These are phyloP conservation scores for Eupithecia subfuscata DNA, from an alignment of 2,888 invertebrate species.

Conservation along the genomic window DNA sequence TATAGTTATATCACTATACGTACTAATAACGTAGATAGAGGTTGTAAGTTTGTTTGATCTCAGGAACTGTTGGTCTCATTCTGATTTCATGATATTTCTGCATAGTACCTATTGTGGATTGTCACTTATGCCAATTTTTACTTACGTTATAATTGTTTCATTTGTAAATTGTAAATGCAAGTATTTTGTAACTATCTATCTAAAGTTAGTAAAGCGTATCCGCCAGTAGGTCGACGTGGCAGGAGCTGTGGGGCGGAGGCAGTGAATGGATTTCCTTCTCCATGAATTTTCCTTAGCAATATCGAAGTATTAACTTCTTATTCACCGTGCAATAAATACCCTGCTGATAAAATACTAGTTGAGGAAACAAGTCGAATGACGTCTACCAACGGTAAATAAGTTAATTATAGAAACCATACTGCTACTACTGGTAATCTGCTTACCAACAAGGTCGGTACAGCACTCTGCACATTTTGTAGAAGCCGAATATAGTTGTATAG, in stretches of 20 bases:
- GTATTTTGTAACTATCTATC: no score
- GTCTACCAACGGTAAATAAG: slow-evolving; percentile 31
- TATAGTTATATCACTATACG: not conserved
- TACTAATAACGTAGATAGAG: not conserved
- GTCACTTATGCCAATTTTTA: no score
- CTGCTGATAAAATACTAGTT: slow-evolving; percentile 16
- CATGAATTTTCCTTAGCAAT: not conserved
- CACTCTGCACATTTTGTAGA: not conserved
- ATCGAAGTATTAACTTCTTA: not conserved
- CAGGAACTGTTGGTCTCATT: not conserved
- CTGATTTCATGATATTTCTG: no score
- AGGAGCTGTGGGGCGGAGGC: not conserved
- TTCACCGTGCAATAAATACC: not conserved
- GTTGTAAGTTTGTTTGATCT: not conserved
- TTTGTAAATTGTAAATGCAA: no score
- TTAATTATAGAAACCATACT: slow-evolving; percentile 32
- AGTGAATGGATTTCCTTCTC: not conserved
- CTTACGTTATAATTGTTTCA: no score
- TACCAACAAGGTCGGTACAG: slow-evolving; percentile 4
- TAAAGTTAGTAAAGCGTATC: no score
- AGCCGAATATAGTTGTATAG: not conserved
- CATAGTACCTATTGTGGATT: no score
- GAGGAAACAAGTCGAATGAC: slow-evolving; percentile 32
- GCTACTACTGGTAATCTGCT: not conserved
- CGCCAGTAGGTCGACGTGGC: not conserved